Evolutionary conservation across 2,888 invertebrate species (phyloP).

Genomic region (Drosophila villosipedis): DNA sequence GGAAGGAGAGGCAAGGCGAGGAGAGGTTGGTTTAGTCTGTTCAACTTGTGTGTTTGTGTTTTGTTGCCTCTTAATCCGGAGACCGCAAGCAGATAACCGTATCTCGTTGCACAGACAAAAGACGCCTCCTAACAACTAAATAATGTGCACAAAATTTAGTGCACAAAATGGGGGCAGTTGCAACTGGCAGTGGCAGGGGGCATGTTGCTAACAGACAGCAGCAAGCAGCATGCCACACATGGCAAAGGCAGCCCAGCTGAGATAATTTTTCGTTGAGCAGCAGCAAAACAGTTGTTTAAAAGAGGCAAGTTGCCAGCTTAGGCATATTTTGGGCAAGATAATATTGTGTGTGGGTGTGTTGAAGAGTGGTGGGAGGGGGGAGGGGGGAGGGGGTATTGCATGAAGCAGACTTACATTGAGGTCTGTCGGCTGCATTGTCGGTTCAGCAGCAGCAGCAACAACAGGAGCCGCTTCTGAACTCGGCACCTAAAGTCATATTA

Average conservation of each 20-base stretch:
- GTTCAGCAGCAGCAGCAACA: constrained; percentile 24
- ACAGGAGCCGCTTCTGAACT: constrained; percentile 45
- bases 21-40: constrained; percentile 13
- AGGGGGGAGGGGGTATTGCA: constrained; percentile 48
- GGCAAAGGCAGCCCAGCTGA: constrained; percentile 24
- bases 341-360: constrained; percentile 4
- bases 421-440: constrained; percentile 48
- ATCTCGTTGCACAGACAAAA: constrained; percentile 60
- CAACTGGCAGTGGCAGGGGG: not conserved
- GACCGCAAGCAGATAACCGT: constrained; percentile 75
- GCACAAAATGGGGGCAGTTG: constrained; percentile 21
- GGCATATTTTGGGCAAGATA: constrained; percentile 71
- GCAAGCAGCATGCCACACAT: constrained; percentile 12
- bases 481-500: constrained; percentile 74
- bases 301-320: constrained; percentile 40
- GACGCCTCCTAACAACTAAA: constrained; percentile 73
- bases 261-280: constrained; percentile 24
- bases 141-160: constrained; percentile 77
- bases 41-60: constrained; percentile 28
- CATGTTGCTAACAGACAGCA: constrained; percentile 1
- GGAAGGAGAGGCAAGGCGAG: not conserved
- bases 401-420: constrained; percentile 47
- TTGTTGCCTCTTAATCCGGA: constrained; percentile 62
- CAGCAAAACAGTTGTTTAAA: constrained; percentile 50
- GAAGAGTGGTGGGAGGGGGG: too few relatives aligned